Base-by-base conservation (phyloP, 2,888 invertebrate genomes). In the Caradrina kadenii region DNA sequence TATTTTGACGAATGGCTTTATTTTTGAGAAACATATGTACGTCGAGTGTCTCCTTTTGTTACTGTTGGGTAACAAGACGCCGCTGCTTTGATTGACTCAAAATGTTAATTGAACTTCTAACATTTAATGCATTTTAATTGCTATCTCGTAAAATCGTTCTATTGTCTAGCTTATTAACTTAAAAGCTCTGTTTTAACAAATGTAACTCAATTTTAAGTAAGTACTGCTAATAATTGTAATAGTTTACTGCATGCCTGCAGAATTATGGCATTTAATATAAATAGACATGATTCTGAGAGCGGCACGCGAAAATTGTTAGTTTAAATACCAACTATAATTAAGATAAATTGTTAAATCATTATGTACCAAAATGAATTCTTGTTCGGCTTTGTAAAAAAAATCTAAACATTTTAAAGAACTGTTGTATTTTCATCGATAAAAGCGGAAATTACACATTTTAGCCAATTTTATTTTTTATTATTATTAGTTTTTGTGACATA, bases 261-360 rank as follows among this genome's bases (percentile, higher is more conserved):
- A 63, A 76, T 68, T 79, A 60, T 79, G 52, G 75, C 48, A 53
- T 68, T 63, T 21, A 60, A 60, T 76, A 68, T 68, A 61, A 53
- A 74, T 62, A 79, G 60, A 67, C 48, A 49, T 61, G 79, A 63
- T 55, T 74, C 13, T 62, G 60, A 60, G 58, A 71, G 55, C n/a
- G 45, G 45, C 52, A 58, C 59, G 60, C 53, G 55, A 60, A 68
- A 75, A 68, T 61, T 63, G 42, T 60, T 75, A 26, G 42, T 42
- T 55, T 60, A 79, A 79, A 79, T 79, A 76, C 49, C 59, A 22
- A 60, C 10, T 60, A 31, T 74, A 68, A 68, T 49, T 55, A 49
- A 54, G n/a, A 50, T 59, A 63, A 74, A 67, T 55, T 21, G 35
- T 56, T 45, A 35, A 56, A 59, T 58, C 10, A 42, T 50, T 60